Base-by-base conservation (phyloP, 2,888 invertebrate species). In the Ommatoiulus sabulosus region DNA sequence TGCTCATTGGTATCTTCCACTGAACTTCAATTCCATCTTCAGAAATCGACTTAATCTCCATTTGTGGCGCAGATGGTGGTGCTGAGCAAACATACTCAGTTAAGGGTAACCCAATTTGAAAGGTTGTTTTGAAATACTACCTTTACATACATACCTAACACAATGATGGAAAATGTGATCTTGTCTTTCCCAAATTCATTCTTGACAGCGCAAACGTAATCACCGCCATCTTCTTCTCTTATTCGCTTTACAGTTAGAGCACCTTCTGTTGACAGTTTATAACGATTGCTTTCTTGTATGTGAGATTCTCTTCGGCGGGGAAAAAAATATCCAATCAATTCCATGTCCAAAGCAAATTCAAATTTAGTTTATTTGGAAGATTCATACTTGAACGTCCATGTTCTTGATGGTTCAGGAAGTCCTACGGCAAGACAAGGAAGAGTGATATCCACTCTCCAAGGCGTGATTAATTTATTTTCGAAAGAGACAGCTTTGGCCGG, bases 101-200 rank as follows among this genome's bases (percentile, higher is more conserved):
- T n/a, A 44, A 15, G 15, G 17, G 20, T 35, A 43, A 35, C 35
- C 5, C 5, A 85, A 35, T 85, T 85, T 7, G 0, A 7, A 8
- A 72, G 7, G 24, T 72, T n/a, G 12, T 12, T 72, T 4, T 4
- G 20, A 20, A 6, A 20, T n/a, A 8, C n/a, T n/a, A 72, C 20
- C 44, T 72, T 80, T 43, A 43, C 15, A 44, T 84, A n/a, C 91
- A 91, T 92, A 96, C 96, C 96, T 91, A 97, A 96, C 0, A 98
- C 97, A 90, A 97, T 95, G 88, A 98, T 94, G 89, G 96, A 96
- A 93, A 97, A 97, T 0, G 97, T 97, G 88, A 98, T 97, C 20
- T 97, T 96, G 92, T 98, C 98, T 91, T 97, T 96, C 87, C 98
- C 98, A 92, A 97, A 97, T 44, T 96, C 95, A 93, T 98, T 98